A percentile compares a stretch with the other conserved stretches of the same genome.
Conservation (phyloP, 1,140 invertebrate species). For the Heliconius hermathena region DNA sequence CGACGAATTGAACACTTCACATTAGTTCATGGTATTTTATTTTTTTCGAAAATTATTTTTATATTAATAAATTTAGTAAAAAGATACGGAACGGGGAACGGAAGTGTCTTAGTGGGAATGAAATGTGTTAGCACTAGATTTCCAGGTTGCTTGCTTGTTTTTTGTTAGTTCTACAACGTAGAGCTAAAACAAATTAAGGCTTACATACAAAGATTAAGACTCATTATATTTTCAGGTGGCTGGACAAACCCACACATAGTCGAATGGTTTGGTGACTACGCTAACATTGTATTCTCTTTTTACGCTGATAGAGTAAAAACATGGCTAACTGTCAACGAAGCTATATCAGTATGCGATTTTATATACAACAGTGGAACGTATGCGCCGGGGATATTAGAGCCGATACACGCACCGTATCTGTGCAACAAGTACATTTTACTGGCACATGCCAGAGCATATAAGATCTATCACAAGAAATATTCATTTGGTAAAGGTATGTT, state of each 20-base stretch:
- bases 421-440: constrained; percentile 36
- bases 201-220: too few relatives aligned
- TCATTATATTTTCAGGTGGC: constrained; percentile 27
- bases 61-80: too few relatives aligned
- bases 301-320: constrained; percentile 36
- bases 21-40: too few relatives aligned
- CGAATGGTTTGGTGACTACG: constrained; percentile 38
- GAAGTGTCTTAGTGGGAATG: too few relatives aligned
- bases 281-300: constrained; percentile 26
- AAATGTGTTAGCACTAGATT: too few relatives aligned
- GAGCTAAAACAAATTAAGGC: too few relatives aligned
- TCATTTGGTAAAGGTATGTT: background rate
- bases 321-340: constrained; percentile 39
- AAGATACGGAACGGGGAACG: too few relatives aligned
- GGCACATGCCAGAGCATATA: constrained; percentile 38
- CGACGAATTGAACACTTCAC: too few relatives aligned
- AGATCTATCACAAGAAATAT: constrained; percentile 21
- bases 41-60: too few relatives aligned
- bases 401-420: constrained; percentile 27
- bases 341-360: constrained; percentile 25
- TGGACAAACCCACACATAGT: constrained; percentile 41
- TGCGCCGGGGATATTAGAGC: constrained; percentile 22
- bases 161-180: too few relatives aligned
- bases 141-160: too few relatives aligned
- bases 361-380: constrained; percentile 33